phyloP scores from a whole-genome alignment of 2,888 invertebrate genomes.

The Didymodactylos carnosus region DNA sequence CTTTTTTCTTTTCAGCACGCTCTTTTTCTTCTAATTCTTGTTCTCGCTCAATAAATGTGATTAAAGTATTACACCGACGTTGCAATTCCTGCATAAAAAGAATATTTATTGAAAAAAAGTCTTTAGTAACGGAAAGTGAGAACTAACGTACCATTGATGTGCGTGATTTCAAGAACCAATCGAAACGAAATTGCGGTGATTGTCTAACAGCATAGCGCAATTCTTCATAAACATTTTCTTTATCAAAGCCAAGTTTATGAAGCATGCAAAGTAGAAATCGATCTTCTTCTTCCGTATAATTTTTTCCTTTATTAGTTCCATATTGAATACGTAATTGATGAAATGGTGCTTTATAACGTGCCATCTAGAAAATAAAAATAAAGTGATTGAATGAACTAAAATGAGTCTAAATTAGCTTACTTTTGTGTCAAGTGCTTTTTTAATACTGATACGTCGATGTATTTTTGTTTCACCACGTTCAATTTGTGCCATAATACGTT shows the following conservation, averaged over 20 bases:
- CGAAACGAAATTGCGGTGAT: slow-evolving; percentile 51
- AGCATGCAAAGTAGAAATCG: slow-evolving; percentile 87
- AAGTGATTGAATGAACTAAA: no score
- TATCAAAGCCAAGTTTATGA: slow-evolving; percentile 91
- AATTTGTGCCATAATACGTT: slow-evolving; percentile 77
- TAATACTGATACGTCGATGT: slow-evolving; percentile 64
- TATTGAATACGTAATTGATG: slow-evolving; percentile 89
- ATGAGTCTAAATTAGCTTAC: no score
- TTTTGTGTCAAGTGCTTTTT: slow-evolving; percentile 60
- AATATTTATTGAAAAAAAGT: not conserved
- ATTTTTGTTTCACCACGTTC: slow-evolving; percentile 92
- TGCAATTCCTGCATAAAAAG: slow-evolving; percentile 51
- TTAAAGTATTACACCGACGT: slow-evolving; percentile 85
- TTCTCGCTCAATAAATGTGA: slow-evolving; percentile 88
- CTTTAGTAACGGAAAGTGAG: no score
- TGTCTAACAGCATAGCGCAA: slow-evolving; percentile 66
- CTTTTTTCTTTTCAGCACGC: not conserved
- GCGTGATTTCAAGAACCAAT: slow-evolving; percentile 97
- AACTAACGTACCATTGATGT: slow-evolving; percentile 49
- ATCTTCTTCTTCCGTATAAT: slow-evolving; percentile 87
- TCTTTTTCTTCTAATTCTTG: slow-evolving; percentile 71
- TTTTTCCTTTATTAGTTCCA: slow-evolving; percentile 97
- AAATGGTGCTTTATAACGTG: slow-evolving; percentile 87
- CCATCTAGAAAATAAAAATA: slow-evolving; percentile 42
- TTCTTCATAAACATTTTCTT: slow-evolving; percentile 97